Conservation (phyloP, 2,113 vertebrate genomes). For the Myxocyprinus asiaticus region DNA sequence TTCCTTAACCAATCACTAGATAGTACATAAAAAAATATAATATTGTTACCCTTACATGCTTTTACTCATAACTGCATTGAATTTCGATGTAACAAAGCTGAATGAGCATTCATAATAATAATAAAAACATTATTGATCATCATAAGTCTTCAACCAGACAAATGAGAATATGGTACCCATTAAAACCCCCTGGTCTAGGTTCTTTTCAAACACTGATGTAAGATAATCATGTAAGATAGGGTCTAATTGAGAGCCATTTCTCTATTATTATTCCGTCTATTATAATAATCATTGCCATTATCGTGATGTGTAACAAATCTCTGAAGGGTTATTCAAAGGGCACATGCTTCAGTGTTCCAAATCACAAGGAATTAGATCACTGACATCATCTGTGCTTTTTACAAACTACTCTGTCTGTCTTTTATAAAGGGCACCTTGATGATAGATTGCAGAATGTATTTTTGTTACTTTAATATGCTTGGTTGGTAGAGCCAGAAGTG, state of each 20-base stretch:
- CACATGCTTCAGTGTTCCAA: slow-evolving; percentile 4
- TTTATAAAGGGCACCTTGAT: background rate
- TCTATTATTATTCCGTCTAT: background rate
- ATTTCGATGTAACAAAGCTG: background rate
- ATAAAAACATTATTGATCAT: slow-evolving; percentile 6
- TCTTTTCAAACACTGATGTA: background rate
- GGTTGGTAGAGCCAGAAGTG: background rate
- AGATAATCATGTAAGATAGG: background rate
- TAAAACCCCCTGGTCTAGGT: too few species aligned
- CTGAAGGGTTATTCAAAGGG: background rate
- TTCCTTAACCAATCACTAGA: background rate
- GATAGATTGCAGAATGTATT: background rate
- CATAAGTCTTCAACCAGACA: background rate
- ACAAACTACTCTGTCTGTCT: background rate
- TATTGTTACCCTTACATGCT: background rate
- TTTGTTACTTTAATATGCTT: background rate
- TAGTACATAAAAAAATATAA: background rate
- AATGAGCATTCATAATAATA: background rate
- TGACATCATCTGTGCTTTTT: background rate
- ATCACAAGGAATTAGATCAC: background rate
- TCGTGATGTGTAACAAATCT: background rate
- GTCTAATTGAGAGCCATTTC: slow-evolving; percentile 8
- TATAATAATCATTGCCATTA: background rate
- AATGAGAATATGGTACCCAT: background rate
- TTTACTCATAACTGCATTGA: background rate